A percentile compares a stretch with the other conserved stretches of the same genome.
phyloP scores from a whole-genome alignment of 1,140 invertebrate genomes.

The Brachionus plicatilis region DNA sequence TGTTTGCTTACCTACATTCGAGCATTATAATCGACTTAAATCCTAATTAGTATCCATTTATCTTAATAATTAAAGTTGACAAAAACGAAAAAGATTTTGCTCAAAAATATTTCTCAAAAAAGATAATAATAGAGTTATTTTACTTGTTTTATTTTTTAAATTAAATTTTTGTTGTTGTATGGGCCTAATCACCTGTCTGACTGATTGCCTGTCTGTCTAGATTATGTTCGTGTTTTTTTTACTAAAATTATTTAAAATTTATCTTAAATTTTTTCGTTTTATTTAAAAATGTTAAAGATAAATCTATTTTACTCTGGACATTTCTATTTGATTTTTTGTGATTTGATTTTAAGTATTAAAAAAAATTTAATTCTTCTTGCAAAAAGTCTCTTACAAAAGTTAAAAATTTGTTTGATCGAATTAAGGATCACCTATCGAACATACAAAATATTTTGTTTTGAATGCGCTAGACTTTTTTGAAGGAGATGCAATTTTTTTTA shows the following conservation, averaged over 20 bases:
- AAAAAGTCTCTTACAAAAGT: background rate
- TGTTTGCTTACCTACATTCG: constrained; percentile 27
- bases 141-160: background rate
- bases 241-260: constrained; percentile 13
- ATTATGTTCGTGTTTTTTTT: constrained; percentile 6
- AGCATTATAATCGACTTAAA: constrained; percentile 15
- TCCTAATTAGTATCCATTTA: constrained; percentile 30
- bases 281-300: background rate
- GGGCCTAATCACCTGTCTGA: background rate
- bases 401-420: background rate
- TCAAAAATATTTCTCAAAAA: background rate
- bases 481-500: background rate
- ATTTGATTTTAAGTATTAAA: background rate
- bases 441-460: background rate
- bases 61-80: constrained; percentile 25
- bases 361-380: background rate
- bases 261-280: background rate
- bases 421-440: background rate
- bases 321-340: background rate
- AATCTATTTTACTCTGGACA: background rate
- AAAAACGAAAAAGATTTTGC: background rate
- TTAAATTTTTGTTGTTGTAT: background rate
- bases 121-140: constrained; percentile 31
- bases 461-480: background rate
- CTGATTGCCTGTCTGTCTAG: constrained; percentile 29